A percentile compares a stretch with the other conserved stretches of the same genome.
Conservation (phyloP, 2,888 invertebrate genomes). For the Drosophila meridionalis region DNA sequence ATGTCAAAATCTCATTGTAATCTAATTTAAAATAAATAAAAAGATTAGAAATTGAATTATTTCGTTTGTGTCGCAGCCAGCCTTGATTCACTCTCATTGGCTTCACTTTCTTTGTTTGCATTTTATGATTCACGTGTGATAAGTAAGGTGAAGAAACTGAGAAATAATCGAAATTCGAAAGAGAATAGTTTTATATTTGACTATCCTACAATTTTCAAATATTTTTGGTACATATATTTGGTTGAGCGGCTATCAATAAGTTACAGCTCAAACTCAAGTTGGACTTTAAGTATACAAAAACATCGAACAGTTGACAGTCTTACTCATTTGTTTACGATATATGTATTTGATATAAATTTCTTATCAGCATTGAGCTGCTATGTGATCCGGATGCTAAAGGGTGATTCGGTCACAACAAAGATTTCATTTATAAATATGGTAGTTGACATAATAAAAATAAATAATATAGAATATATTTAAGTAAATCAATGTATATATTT, state of each 20-base stretch:
- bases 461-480: not conserved
- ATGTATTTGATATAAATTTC: not conserved
- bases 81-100: not conserved
- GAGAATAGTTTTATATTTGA: too few species aligned
- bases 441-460: not conserved
- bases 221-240: too few species aligned
- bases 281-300: not conserved
- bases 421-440: too few species aligned
- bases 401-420: not conserved
- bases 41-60: not conserved
- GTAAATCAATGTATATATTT: not conserved
- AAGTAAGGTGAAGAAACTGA: too few species aligned
- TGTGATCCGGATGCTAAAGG: too few species aligned
- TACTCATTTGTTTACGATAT: not conserved
- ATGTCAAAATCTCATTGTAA: constrained; percentile 55
- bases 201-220: too few species aligned
- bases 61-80: not conserved
- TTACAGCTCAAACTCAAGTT: not conserved
- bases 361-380: not conserved
- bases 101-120: not conserved
- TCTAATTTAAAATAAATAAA: constrained; percentile 54
- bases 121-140: too few species aligned
- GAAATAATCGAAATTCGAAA: too few species aligned
- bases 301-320: not conserved
- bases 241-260: too few species aligned